These are phyloP conservation scores for Vulpes vulpes DNA, from an alignment of 2,113 vertebrate genomes.

Conservation along the genomic window DNA sequence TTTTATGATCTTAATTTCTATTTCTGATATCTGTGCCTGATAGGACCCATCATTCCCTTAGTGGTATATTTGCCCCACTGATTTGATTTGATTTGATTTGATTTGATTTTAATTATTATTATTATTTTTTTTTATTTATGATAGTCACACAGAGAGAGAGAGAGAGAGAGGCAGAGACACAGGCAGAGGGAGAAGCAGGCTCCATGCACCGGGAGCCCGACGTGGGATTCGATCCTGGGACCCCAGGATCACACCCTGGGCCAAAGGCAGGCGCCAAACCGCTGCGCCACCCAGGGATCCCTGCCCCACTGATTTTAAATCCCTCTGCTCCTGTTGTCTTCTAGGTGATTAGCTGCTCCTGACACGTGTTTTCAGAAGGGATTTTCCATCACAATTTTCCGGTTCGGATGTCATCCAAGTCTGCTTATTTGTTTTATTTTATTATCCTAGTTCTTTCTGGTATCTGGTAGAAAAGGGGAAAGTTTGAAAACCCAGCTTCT, in stretches of 20 bases:
- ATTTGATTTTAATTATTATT: no score
- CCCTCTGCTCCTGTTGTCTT: not conserved
- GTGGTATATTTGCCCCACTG: not conserved
- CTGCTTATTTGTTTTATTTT: constrained; percentile 6
- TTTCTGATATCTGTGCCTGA: not conserved
- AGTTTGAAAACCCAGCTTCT: not conserved
- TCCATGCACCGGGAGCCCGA: no score
- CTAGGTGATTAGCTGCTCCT: not conserved
- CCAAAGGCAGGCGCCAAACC: no score
- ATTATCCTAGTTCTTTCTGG: not conserved
- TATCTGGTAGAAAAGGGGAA: not conserved
- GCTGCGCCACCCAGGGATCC: no score
- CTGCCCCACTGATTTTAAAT: not conserved
- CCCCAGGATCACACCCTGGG: no score
- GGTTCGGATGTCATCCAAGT: not conserved
- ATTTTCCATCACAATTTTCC: not conserved
- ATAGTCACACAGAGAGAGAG: no score
- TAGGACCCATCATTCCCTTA: no score
- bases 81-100: not conserved
- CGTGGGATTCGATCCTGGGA: no score
- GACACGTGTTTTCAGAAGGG: not conserved
- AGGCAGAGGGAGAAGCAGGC: no score
- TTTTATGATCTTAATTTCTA: not conserved
- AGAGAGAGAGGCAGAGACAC: no score
- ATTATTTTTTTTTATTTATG: no score